Percentiles rank a stretch among this genome's conserved stretches.
Evolutionary conservation across 1,140 invertebrate species (phyloP).

Genomic region (Glomeris maerens): DNA sequence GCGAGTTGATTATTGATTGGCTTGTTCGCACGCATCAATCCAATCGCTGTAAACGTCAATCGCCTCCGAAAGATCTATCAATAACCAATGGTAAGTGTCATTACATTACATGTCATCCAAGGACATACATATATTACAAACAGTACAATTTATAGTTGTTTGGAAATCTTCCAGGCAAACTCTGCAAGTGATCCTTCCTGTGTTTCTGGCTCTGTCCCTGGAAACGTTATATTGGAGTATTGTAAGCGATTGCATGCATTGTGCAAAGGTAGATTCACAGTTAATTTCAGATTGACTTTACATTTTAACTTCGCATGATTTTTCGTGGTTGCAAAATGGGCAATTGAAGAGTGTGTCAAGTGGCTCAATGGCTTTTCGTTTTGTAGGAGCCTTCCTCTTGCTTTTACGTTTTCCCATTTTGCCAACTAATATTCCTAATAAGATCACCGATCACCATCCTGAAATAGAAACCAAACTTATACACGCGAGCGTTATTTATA

Average conservation of each 20-base stretch:
- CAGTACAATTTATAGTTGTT: conserved; percentile 76
- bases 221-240: conserved; percentile 30
- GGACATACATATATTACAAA: neutral
- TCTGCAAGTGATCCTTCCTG: conserved; percentile 80
- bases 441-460: neutral
- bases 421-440: conserved; percentile 2
- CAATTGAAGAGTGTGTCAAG: conserved; percentile 95
- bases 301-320: conserved; percentile 99
- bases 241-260: too few relatives aligned
- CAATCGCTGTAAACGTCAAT: conserved; percentile 99
- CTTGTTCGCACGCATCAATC: conserved; percentile 95
- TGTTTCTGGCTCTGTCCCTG: conserved; percentile 85
- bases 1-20: conserved; percentile 45
- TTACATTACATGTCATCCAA: neutral
- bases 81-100: neutral
- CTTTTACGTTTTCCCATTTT: conserved; percentile 91
- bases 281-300: conserved; percentile 37
- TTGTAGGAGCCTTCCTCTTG: conserved; percentile 89
- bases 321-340: conserved; percentile 99
- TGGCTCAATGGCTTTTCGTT: conserved; percentile 83
- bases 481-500: too few relatives aligned
- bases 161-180: conserved; percentile 96
- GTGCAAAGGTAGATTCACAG: neutral
- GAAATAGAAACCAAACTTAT: too few relatives aligned
- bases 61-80: conserved; percentile 67